Evolutionary conservation across 2,797 vertebrate species (phyloP), one percentile per base, ranked within the genome.

Genomic region (Acanthurus tractus): DNA sequence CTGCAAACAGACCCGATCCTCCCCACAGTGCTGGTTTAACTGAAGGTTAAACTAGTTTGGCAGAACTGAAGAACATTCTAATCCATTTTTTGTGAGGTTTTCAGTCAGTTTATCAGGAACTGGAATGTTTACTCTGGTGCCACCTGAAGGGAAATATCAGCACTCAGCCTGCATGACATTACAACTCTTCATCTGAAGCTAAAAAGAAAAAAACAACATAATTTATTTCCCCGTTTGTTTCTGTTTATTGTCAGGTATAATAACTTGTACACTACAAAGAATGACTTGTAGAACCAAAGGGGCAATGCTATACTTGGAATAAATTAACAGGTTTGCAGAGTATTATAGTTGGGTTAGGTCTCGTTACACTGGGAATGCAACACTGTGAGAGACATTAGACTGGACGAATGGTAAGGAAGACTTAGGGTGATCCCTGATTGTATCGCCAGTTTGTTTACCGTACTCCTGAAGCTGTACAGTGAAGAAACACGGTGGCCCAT

Each of bases 221-320:
- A 15, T 50, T 54, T 22, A 57, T 59, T 88, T 88, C 85, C 59
- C 67, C 82, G 86, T 92, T 92, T 77, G 88, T 88, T 93, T 93
- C 89, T 78, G 90, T 96, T 96, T 96, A 96, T 95, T 96, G 81
- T 94, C 90, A 91, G 91, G 87, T 91, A 92, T 94, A 94, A 93
- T 93, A 94, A 93, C 81, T 91, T 93, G 82, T 88, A 95, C 93
- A 95, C 91, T 94, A 96, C 94, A 94, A 94, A 95, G 93, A 93
- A 92, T 83, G 89, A 91, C 82, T 76, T 80, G 85, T 78, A 89
- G 90, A 95, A 93, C 89, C 86, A 92, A 94, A 93, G 87, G 87
- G 83, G 78, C 71, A 62, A 86, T 83, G 87, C 78, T 88, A 90
- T 92, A 88, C 76, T 85, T 81, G 83, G 81, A 90, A 66, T 91